phyloP scores from a whole-genome alignment of 2,797 vertebrate genomes.

The Austrolebias charrua region DNA sequence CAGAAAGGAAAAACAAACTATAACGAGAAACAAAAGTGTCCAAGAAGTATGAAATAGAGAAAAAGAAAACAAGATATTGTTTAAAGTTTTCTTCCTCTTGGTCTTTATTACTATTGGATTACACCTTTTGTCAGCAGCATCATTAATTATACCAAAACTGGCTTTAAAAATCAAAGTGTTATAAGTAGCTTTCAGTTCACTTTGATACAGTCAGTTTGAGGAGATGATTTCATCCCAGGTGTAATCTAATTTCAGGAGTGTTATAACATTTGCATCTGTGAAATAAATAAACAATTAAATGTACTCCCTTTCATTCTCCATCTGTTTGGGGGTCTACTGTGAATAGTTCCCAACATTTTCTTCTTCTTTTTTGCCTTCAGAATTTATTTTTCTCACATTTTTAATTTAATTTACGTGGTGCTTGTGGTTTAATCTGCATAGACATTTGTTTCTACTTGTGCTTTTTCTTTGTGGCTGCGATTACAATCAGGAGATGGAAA shows the following conservation, averaged over 20 bases:
- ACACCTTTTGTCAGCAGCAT: slow-evolving; percentile 69
- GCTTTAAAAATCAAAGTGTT: background rate
- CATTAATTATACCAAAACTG: slow-evolving; percentile 34
- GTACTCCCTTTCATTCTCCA: slow-evolving; percentile 81
- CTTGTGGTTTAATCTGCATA: slow-evolving; percentile 96
- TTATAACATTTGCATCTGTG: slow-evolving; percentile 76
- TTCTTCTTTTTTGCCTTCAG: slow-evolving; percentile 76
- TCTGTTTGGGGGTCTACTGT: slow-evolving; percentile 80
- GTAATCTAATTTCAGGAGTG: slow-evolving; percentile 82
- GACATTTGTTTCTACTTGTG: slow-evolving; percentile 98
- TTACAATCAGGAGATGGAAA: slow-evolving; percentile 97
- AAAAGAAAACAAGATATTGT: slow-evolving; percentile 11
- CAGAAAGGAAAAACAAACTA: too few species aligned
- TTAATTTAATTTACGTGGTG: slow-evolving; percentile 78
- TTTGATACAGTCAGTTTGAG: slow-evolving; percentile 3
- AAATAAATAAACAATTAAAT: slow-evolving; percentile 35
- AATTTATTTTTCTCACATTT: slow-evolving; percentile 38
- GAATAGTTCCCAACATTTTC: slow-evolving; percentile 82
- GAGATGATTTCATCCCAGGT: slow-evolving; percentile 60
- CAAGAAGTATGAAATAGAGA: too few species aligned
- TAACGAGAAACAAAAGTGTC: too few species aligned
- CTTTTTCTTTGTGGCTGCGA: slow-evolving; percentile 98
- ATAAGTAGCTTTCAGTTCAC: background rate
- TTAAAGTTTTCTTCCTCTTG: slow-evolving; percentile 82
- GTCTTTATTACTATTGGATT: slow-evolving; percentile 87